Evolutionary conservation across 2,113 vertebrate genomes (phyloP).

Genomic region (Scatophagus argus): DNA sequence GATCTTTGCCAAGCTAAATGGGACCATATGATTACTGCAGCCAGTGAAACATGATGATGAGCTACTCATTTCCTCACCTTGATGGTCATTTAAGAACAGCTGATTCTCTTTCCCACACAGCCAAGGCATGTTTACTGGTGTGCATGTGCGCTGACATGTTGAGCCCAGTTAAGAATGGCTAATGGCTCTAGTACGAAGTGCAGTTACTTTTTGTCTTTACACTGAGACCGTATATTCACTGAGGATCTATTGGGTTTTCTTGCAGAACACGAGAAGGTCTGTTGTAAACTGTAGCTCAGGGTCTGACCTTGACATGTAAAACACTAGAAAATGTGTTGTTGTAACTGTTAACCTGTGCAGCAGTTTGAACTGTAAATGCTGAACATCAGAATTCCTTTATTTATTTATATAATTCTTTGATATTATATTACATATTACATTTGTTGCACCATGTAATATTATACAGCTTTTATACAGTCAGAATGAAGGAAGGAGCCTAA

Average conservation of each 20-base stretch:
- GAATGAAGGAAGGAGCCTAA: no score
- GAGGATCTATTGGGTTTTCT: not conserved
- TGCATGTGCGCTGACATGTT: not conserved
- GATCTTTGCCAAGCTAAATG: constrained; percentile 1
- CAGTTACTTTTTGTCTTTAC: not conserved
- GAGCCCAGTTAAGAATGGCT: not conserved
- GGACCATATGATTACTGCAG: not conserved
- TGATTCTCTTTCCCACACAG: not conserved
- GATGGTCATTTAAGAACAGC: not conserved
- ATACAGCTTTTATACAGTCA: no score
- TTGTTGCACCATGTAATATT: no score
- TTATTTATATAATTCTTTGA: no score
- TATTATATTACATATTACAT: no score
- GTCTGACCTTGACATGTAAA: not conserved
- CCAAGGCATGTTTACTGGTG: not conserved
- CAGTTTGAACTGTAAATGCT: no score
- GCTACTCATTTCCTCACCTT: not conserved
- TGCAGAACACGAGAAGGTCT: not conserved
- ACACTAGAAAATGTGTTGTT: no score
- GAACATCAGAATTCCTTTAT: no score
- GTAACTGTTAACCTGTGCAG: no score
- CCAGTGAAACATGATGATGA: constrained; percentile 21
- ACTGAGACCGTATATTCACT: not conserved
- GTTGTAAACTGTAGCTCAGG: not conserved
- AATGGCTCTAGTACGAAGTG: not conserved